Evolutionary conservation across 2,797 vertebrate genomes (phyloP), one percentile per base, ranked within the genome.

Genomic region (Clarias laeviceps): DNA sequence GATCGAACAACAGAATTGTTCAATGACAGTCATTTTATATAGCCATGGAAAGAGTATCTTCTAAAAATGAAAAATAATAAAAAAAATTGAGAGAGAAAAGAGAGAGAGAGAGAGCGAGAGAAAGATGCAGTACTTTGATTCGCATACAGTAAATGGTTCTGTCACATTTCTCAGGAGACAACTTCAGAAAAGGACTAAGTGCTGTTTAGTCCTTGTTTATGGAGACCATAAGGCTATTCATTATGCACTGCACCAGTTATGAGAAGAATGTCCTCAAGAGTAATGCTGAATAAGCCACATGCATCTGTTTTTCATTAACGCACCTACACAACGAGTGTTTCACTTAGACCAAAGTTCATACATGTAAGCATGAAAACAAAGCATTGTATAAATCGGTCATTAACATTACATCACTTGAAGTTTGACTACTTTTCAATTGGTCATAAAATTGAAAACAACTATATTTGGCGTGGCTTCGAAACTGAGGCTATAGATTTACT

Each of bases 191-290:
- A 40, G 84, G 80, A 86, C 84, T 83, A 80, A 64, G 77, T 72
- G 79, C 78, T 76, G 61, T 82, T 88, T 85, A 85, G 79, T 85
- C 68, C 82, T 84, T 81, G 87, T 84, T 88, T 82, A 85, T 87
- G 79, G 82, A 50, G 65, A 83, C 84, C 87, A 88, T 34, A 84
- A 84, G 78, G 66, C 81, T 50, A 78, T 87, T 88, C 85, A 81
- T 85, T 83, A 88, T 66, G 66, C 27, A 65, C 54, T 56, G 64
- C 59, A 68, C 80, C 27, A 59, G 64, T 81, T 86, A 86, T 82
- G 80, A 89, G 70, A 88, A 85, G 85, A 86, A 88, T 80, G 74
- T 74, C 74, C 88, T 86, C 82, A 20, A 77, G 85, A 86, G 82
- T 77, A 37, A 29, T 73, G n/a, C 62, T 68, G 79, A 72, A 45